A percentile compares a stretch with the other conserved stretches of the same genome.
phyloP scores from a whole-genome alignment of 2,888 invertebrate genomes.

The Busseola fusca region DNA sequence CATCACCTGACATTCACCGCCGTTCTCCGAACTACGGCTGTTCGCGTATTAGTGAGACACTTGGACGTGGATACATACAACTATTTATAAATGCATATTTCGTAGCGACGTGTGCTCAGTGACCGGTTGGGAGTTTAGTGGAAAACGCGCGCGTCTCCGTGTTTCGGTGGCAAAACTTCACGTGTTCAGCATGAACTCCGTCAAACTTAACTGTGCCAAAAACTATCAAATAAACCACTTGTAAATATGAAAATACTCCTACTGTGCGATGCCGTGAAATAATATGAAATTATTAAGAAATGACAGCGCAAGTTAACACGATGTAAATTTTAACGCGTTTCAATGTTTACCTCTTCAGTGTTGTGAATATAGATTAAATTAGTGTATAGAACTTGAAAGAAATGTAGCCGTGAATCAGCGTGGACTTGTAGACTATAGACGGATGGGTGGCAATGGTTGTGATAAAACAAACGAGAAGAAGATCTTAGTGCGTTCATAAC shows the following conservation, averaged over 20 bases:
- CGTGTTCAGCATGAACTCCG: slow-evolving; percentile 75
- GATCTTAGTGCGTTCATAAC: slow-evolving; percentile 67
- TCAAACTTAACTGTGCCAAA: slow-evolving; percentile 81
- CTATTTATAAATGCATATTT: slow-evolving; percentile 85
- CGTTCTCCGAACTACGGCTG: slow-evolving; percentile 74
- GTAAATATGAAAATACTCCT: slow-evolving; percentile 70
- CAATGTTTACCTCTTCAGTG: slow-evolving; percentile 88
- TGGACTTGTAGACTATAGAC: slow-evolving; percentile 69
- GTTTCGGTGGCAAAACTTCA: slow-evolving; percentile 71
- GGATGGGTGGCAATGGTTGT: slow-evolving; percentile 80
- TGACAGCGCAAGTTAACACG: slow-evolving; percentile 73
- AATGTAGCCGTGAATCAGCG: slow-evolving; percentile 70
- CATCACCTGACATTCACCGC: slow-evolving; percentile 83
- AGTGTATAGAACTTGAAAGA: slow-evolving; percentile 65
- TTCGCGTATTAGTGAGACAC: slow-evolving; percentile 78
- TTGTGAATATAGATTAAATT: slow-evolving; percentile 85
- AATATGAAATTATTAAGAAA: slow-evolving; percentile 70
- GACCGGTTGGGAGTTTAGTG: slow-evolving; percentile 72
- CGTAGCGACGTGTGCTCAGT: slow-evolving; percentile 78
- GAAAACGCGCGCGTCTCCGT: slow-evolving; percentile 72
- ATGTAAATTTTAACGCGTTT: slow-evolving; percentile 79
- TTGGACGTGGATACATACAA: slow-evolving; percentile 77
- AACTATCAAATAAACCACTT: slow-evolving; percentile 74
- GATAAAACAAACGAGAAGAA: slow-evolving; percentile 73
- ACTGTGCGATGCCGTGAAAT: slow-evolving; percentile 73